Evolutionary conservation across 2,888 invertebrate species (phyloP), one percentile per base, ranked within the genome.

Genomic region (Cephalotes varians): DNA sequence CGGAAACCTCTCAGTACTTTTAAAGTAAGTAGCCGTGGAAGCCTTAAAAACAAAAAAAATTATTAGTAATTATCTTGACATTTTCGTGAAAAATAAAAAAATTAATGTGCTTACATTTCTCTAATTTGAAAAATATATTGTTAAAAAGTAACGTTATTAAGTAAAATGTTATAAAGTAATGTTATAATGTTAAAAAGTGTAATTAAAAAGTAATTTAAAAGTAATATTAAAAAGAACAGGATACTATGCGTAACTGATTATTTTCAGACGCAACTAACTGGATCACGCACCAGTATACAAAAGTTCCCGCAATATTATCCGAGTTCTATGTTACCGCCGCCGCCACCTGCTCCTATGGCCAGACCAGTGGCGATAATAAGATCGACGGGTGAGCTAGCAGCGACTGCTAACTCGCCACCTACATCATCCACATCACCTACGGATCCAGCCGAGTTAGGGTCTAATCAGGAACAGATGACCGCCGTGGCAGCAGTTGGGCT

Each of bases 301-400:
- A 96, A 96, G 94, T 94, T 96, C 91, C 96, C 97, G 65, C 98
- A 98, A 93, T 98, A 98, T 95, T 98, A 98, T 95, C 97, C 97
- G 90, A 98, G 98, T 93, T 97, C 98, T 77, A 99, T 99, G 98
- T 96, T 99, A 93, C 99, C 99, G 7, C 99, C 99, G 37, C 98
- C 98, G 9, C 99, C 99, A 3, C 96, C 99, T 47, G 98, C 99
- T 9, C 99, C 99, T 25, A 98, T 99, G 98, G 99, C 99, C 3
- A 96, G 99, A 87, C 99, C 99, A 0, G 99, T 99, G 40, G 98
- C 99, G 86, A 98, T 99, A 92, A 98, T 99, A 92, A 96, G 98
- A 91, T 98, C 98, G 80, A 98, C 98, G 91, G 97, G 96, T 69
- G 96, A 96, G 89, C 94, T 96, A 71, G 95, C 95, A 71, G 95